Evolutionary conservation across 1,140 invertebrate genomes (phyloP), one percentile per base, ranked within the genome.

Genomic region (Geopemphigus sp.): DNA sequence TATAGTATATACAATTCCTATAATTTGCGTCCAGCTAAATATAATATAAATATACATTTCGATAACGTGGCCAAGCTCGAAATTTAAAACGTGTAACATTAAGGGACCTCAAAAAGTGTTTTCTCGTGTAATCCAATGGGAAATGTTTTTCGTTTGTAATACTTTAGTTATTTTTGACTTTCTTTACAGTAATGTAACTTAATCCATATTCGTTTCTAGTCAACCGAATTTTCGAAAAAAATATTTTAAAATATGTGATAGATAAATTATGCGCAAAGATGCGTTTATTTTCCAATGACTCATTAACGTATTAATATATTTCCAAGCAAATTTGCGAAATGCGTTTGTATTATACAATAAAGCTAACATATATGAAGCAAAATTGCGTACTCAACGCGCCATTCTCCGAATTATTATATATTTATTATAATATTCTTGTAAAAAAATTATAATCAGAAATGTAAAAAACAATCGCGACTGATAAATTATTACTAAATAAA

Each of bases 191-290:
- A 39, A 68, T 68, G n/a, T 47, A 68, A 68, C 39, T 68, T 45
- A 39, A 68, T 68, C 22, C 39, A 26, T 68, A 68, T 68, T 68
- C 45, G 15, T 68, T 68, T 50, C n/a, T n/a, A 50, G 39, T 68
- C 45, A 22, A 8, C 15, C 22, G 39, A 17, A n/a, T 15, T 68
- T 50, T 68, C n/a, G 12, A 6, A 47, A 47, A 68, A 68, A 47
- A 47, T 15, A 47, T 50, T 61, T 47, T 68, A 24, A 24, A 17
- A 0, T 17, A 50, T 39, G 26, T 5, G 14, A 1, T 68, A 68
- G n/a, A 26, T 50, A 22, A 15, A n/a, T 47, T 50, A 26, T 22
- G 15, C 26, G 50, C 14, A 14, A 24, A 26, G 24, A 50, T 68
- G 14, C 45, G 0, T 14, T 68, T 47, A 50, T 68, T 66, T 45